phyloP scores from a whole-genome alignment of 1,140 invertebrate species.

The Meloidogyne chitwoodi region DNA sequence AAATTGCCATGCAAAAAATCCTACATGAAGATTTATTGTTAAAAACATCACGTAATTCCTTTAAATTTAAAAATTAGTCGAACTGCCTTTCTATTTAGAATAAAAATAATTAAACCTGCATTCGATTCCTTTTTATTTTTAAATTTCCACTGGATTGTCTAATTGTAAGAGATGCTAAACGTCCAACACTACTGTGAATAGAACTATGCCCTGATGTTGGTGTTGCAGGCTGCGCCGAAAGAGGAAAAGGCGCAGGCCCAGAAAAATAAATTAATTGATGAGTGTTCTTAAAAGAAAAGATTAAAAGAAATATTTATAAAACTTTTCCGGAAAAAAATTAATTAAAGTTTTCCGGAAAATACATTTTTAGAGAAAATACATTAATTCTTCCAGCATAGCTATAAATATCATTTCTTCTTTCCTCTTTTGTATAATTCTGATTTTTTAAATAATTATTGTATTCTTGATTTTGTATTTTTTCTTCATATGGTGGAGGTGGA shows the following conservation, averaged over 20 bases:
- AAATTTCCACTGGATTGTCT: neutral
- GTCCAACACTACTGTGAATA: neutral
- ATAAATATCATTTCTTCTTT: neutral
- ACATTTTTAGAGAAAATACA: neutral
- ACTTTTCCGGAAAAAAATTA: neutral
- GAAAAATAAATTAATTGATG: neutral
- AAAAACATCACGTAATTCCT: slow-evolving; percentile 7
- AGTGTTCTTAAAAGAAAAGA: neutral
- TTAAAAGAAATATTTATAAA: neutral
- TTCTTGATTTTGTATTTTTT: neutral
- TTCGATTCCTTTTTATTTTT: slow-evolving; percentile 12
- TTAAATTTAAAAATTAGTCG: neutral
- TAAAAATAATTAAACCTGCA: slow-evolving; percentile 1
- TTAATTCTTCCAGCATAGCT: neutral
- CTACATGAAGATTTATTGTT: slow-evolving; percentile 3
- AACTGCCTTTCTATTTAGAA: neutral
- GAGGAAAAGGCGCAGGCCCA: neutral
- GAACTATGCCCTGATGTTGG: neutral
- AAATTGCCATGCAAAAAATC: slow-evolving; percentile 1
- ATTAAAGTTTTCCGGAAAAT: neutral
- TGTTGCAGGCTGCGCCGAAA: neutral
- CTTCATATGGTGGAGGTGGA: neutral
- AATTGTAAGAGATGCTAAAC: neutral
- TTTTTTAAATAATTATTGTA: neutral
- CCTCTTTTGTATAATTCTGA: neutral